A percentile compares a stretch with the other conserved stretches of the same genome.
Conservation (phyloP, 2,888 invertebrate species). For the Leptinotarsa peninsularis region DNA sequence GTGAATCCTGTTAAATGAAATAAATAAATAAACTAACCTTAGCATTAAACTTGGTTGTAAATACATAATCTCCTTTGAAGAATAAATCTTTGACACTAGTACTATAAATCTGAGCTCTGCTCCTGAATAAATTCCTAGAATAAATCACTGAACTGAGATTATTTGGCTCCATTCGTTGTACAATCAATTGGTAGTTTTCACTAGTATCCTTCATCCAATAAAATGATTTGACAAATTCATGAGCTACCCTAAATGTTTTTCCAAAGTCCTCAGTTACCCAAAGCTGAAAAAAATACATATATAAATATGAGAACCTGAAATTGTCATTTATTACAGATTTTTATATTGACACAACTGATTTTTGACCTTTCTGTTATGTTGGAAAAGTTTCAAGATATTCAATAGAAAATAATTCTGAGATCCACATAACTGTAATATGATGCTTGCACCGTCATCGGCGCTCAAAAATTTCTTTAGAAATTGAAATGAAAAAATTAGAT, state of each 20-base stretch:
- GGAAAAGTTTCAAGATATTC: no score
- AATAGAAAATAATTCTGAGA: no score
- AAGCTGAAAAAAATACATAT: conserved; percentile 69
- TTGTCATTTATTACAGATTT: no score
- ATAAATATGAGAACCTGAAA: not conserved
- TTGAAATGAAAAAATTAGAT: no score
- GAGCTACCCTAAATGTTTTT: conserved; percentile 75
- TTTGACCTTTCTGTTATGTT: no score
- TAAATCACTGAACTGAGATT: conserved; percentile 70
- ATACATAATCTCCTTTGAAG: conserved; percentile 86
- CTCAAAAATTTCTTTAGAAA: no score
- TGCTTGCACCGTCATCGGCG: no score
- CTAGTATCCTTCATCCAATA: conserved; percentile 74
- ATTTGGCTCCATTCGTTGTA: conserved; percentile 77
- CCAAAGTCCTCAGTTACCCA: conserved; percentile 84
- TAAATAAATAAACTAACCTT: conserved; percentile 67
- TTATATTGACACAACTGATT: no score
- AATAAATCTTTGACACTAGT: conserved; percentile 84
- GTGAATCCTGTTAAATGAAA: no score
- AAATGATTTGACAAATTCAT: conserved; percentile 82
- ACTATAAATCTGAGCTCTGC: conserved; percentile 55
- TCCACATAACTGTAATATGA: no score
- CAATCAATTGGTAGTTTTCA: conserved; percentile 69
- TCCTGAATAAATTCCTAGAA: conserved; percentile 56
- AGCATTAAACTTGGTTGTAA: conserved; percentile 77